Base-by-base conservation (phyloP, 2,888 invertebrate species). In the Microctonus hyperodae region DNA sequence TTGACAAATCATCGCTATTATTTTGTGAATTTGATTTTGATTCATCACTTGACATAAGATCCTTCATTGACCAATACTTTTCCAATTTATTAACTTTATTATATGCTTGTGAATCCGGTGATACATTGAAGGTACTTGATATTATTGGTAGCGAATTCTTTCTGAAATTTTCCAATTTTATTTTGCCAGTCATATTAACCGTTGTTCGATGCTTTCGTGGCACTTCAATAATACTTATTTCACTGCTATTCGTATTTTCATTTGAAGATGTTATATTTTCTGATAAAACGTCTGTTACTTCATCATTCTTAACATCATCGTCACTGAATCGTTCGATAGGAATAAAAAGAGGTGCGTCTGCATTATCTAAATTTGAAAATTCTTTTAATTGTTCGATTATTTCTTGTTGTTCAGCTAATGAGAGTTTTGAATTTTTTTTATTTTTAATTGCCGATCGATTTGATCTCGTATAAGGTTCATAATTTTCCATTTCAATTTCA, bases 361-460 rank as follows among this genome's bases (percentile, higher is more conserved):
- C 69, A 57, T 82, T 80, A 65, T 83, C 82, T 51, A 84, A 72
- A 68, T 83, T 79, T 0, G 77, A 75, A 58, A 83, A 82, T 62
- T 82, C 81, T 56, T 82, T 74, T 22, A 83, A 70, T 60, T 84
- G 83, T 64, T 82, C 74, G 6, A 83, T 80, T 25, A 83, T 79
- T 22, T 76, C 75, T 25, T 75, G 74, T 28, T 82, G 83, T 37
- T 84, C 82, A 0, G 73, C 73, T 5, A 78, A 62, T 0, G 82
- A 79, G 2, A 83, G 70, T 53, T 79, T 83, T 4, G 76, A 75
- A 22, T 65, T 67, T 51, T 63, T 72, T 28, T 69, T 69, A 40
- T 68, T 51, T 61, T 69, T 44, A 57, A 69, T 51, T 33, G 68
- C 67, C 4, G 65, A 69, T 35, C 63, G 65, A 22, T 40, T 51